Evolutionary conservation across 2,113 vertebrate species (phyloP).

Genomic region (Clarias gariepinus): DNA sequence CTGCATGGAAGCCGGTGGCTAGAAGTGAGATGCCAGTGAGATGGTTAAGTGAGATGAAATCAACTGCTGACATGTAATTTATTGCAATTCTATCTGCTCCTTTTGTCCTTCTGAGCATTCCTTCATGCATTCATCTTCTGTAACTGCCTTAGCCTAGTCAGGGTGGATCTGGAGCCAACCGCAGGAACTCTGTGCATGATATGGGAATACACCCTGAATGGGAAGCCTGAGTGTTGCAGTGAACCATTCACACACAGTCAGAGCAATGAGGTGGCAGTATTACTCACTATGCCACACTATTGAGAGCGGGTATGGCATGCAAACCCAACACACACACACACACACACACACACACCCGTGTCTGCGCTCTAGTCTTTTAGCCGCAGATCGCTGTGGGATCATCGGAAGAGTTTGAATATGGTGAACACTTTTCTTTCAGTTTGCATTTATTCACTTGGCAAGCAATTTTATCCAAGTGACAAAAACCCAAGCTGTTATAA

Average conservation of each 20-base stretch:
- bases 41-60: conserved; percentile 18
- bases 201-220: neutral
- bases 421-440: neutral
- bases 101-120: neutral
- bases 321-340: neutral
- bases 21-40: neutral
- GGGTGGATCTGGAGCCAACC: neutral
- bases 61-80: neutral
- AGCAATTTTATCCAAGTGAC: neutral
- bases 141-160: neutral
- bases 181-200: neutral
- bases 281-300: neutral
- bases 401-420: neutral
- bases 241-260: neutral
- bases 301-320: neutral
- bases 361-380: neutral
- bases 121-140: neutral
- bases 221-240: neutral
- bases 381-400: neutral
- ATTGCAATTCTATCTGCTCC: neutral
- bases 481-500: neutral
- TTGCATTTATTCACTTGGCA: neutral
- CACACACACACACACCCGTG: neutral
- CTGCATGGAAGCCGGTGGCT: conserved; percentile 18
- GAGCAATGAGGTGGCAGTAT: neutral